Conservation (phyloP, 2,888 invertebrate genomes). For the Pandemis cinnamomeana region DNA sequence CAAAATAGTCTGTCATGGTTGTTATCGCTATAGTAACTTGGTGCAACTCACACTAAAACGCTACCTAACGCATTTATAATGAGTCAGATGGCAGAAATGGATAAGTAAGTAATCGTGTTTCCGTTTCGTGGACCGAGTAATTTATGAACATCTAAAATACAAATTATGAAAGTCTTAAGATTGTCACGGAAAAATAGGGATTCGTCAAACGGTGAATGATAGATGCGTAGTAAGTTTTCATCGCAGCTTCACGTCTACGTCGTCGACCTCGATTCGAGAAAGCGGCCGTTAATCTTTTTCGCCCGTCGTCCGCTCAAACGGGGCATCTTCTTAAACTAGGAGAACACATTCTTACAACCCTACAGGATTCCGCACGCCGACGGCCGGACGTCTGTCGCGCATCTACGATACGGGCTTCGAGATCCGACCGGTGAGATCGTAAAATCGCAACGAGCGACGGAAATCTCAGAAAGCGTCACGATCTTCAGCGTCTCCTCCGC, state of each 20-base stretch:
- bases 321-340: conserved; percentile 26
- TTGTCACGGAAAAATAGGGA: not conserved
- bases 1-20: no score
- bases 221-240: not conserved
- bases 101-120: not conserved
- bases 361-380: conserved; percentile 18
- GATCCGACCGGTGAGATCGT: not conserved
- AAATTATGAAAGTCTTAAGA: not conserved
- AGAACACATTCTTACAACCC: conserved; percentile 39
- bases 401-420: conserved; percentile 2
- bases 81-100: no score
- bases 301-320: conserved; percentile 4
- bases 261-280: not conserved
- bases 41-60: no score
- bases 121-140: not conserved
- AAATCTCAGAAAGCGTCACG: not conserved
- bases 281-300: not conserved
- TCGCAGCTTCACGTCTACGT: not conserved
- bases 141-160: not conserved
- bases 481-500: not conserved
- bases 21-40: no score
- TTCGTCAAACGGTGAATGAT: not conserved
- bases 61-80: no score
- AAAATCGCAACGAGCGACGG: not conserved
- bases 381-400: not conserved